Evolutionary conservation across 53 echinoderm and acorn worm species (phyloP), one percentile per base, ranked within the genome.

Genomic region (Temnopleurus reevesii): DNA sequence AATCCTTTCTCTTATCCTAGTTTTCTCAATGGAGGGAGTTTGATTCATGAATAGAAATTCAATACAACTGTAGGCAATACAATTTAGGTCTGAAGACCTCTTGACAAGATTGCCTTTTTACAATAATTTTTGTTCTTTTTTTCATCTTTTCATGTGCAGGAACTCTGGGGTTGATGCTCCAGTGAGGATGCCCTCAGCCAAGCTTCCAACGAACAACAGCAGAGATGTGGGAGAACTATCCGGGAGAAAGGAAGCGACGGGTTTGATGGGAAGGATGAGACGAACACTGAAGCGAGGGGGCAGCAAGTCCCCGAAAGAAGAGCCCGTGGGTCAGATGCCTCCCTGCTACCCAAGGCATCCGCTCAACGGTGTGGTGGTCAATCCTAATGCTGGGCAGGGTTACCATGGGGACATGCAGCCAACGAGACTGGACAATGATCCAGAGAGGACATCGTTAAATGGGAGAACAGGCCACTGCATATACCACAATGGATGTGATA

Each of bases 101-200:
- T 51, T 10, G 53, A 10, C 9, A 51, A 51, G 53, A 15, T 51
- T 10, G 15, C n/a, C n/a, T n/a, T n/a, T n/a, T 51, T 51, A 51
- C 15, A 51, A 10, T 51, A 24, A 44, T n/a, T 45, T 10, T 43
- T 77, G 7, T 53, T 29, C 30, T 12, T 53, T 12, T 46, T 53
- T 1, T 8, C 9, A 3, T 81, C 5, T 23, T 12, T 29, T 13
- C 26, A n/a, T n/a, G n/a, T 83, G 56, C 83, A 83, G 83, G 35
- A 57, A 57, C 36, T 83, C 56, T 41, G 43, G 58, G 55, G 83
- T 35, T 36, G 30, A 35, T 55, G 21, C 19, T 38, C 56, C 19
- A 41, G 27, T 25, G 86, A 86, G 86, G 59, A 86, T 86, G 86
- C 86, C 86, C 45, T 86, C 86, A 12, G 86, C 86, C 30, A 60